These are phyloP conservation scores for Caenorhabditis sp. DNA, from an alignment of 2,888 invertebrate genomes.

Conservation along the genomic window DNA sequence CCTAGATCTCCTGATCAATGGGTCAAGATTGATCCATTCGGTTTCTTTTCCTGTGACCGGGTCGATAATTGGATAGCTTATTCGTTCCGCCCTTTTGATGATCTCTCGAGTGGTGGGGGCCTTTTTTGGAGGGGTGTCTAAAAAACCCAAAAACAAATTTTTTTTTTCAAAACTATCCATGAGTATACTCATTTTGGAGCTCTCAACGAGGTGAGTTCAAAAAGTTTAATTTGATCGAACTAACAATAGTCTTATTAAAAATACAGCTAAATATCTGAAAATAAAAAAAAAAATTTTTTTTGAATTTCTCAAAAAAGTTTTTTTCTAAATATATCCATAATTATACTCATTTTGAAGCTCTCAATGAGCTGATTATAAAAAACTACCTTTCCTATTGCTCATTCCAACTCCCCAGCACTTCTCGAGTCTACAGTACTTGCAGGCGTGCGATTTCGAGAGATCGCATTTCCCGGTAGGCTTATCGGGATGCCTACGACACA, in stretches of 20 bases:
- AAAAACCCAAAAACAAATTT: neutral
- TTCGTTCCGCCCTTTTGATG: too few relatives aligned
- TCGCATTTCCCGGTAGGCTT: neutral
- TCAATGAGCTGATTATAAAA: neutral
- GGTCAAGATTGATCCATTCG: constrained; percentile 25
- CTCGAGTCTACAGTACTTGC: constrained; percentile 41
- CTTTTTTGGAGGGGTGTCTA: neutral
- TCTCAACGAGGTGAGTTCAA: too few relatives aligned
- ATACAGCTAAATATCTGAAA: too few relatives aligned
- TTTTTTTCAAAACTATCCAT: neutral
- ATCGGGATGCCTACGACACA: neutral
- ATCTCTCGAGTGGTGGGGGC: neutral
- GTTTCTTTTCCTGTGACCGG: constrained; percentile 11
- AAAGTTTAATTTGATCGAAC: neutral
- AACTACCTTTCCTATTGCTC: constrained; percentile 16
- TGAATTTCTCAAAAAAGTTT: too few relatives aligned
- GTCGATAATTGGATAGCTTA: neutral
- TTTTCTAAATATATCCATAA: too few relatives aligned
- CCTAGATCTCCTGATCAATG: constrained; percentile 26
- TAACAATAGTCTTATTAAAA: too few relatives aligned
- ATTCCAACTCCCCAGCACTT: constrained; percentile 44
- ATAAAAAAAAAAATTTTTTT: too few relatives aligned
- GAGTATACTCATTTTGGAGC: neutral
- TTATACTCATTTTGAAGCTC: too few relatives aligned
- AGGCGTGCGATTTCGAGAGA: neutral